phyloP scores from a whole-genome alignment of 2,113 vertebrate genomes.

The Spea bombifrons region DNA sequence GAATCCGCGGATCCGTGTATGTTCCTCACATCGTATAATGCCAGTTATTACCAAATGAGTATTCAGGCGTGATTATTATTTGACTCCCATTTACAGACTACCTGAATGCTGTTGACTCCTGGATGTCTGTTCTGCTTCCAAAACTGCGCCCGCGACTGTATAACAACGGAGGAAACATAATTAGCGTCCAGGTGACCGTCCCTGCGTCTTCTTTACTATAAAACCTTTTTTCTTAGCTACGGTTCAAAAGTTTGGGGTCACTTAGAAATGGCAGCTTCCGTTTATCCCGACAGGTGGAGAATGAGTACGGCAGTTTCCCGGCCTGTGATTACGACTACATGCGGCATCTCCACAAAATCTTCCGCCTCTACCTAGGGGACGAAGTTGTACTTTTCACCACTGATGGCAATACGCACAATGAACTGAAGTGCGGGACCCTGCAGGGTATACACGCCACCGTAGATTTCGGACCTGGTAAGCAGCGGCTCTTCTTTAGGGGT shows the following conservation, averaged over 20 bases:
- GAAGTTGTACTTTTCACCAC: conserved; percentile 90
- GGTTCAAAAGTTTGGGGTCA: too few relatives aligned
- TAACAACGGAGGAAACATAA: conserved; percentile 87
- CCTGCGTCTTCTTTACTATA: background rate
- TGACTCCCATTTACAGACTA: conserved; percentile 69
- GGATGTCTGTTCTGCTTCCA: conserved; percentile 83
- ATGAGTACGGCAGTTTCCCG: conserved; percentile 91
- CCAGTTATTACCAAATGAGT: too few relatives aligned
- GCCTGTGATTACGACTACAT: conserved; percentile 87
- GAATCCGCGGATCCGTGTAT: too few relatives aligned
- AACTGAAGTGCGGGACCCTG: conserved; percentile 83
- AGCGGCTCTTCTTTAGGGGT: too few relatives aligned
- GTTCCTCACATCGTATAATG: too few relatives aligned
- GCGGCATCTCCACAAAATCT: conserved; percentile 72
- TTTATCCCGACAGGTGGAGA: conserved; percentile 76
- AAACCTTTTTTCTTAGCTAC: background rate
- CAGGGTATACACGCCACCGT: conserved; percentile 84
- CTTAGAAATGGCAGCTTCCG: background rate
- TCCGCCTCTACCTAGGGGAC: conserved; percentile 74
- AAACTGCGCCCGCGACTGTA: conserved; percentile 85
- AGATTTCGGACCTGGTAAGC: conserved; percentile 89
- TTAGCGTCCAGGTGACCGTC: conserved; percentile 82
- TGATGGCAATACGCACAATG: conserved; percentile 67
- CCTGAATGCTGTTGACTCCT: conserved; percentile 80
- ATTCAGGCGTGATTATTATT: background rate